These are phyloP conservation scores for Synanthedon myopaeformis DNA, from an alignment of 2,888 invertebrate species.

Conservation along the genomic window DNA sequence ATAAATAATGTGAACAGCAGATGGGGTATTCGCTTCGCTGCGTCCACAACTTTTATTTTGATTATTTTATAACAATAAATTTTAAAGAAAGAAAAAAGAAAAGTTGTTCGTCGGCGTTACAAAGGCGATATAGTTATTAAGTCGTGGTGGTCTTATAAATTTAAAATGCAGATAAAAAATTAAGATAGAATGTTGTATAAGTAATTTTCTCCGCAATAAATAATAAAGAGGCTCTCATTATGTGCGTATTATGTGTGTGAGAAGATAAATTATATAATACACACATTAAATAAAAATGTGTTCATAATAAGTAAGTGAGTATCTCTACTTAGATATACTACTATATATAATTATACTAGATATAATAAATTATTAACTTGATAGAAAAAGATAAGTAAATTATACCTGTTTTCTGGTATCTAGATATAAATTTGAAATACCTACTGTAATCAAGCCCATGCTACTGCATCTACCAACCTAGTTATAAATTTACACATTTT, in stretches of 20 bases:
- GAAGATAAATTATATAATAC: slow-evolving; percentile 22
- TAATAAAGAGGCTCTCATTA: slow-evolving; percentile 23
- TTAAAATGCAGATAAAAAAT: slow-evolving; percentile 40
- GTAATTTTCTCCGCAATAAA: slow-evolving; percentile 41
- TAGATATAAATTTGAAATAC: no score
- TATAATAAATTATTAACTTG: no score
- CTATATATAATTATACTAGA: no score
- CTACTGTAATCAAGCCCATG: no score
- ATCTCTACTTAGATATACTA: no score
- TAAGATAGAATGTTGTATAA: slow-evolving; percentile 51
- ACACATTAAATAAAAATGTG: slow-evolving; percentile 8
- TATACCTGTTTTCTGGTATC: no score
- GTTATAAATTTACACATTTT: no score
- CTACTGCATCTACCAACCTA: no score
- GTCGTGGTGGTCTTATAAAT: slow-evolving; percentile 59
- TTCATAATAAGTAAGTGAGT: no score
- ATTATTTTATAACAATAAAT: slow-evolving; percentile 58
- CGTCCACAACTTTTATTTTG: slow-evolving; percentile 39
- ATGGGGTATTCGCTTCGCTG: slow-evolving; percentile 36
- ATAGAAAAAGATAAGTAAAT: no score
- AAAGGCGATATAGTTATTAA: slow-evolving; percentile 56
- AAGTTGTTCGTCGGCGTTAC: slow-evolving; percentile 41
- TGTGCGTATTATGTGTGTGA: slow-evolving; percentile 21
- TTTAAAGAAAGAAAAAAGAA: slow-evolving; percentile 34
- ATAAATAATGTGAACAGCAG: slow-evolving; percentile 57